Conservation (phyloP, 2,113 vertebrate genomes). For the Megaceryle torquata region DNA sequence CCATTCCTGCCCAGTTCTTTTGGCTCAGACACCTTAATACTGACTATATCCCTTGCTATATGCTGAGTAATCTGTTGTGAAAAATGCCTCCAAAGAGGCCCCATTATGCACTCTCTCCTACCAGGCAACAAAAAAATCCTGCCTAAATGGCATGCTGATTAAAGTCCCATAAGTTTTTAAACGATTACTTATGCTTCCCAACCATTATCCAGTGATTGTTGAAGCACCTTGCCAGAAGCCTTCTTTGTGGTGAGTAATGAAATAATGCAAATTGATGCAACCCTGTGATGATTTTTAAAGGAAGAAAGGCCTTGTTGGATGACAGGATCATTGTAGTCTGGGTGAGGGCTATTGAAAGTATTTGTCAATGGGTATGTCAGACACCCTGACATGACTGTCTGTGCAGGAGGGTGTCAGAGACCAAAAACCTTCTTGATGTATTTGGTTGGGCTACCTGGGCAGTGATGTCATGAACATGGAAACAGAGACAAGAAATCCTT, state of each 20-base stretch:
- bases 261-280: conserved; percentile 29
- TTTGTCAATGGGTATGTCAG: rapidly evolving
- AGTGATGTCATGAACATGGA: background rate
- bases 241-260: conserved; percentile 40
- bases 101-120: conserved; percentile 33
- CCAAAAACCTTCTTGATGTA: background rate
- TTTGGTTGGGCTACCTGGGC: background rate
- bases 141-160: conserved; percentile 13
- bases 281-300: conserved; percentile 16
- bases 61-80: conserved; percentile 60
- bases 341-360: background rate
- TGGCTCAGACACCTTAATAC: conserved; percentile 61
- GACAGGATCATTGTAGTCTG: background rate
- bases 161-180: conserved; percentile 46
- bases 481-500: background rate
- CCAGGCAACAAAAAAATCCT: conserved; percentile 43
- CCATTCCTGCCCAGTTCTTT: conserved; percentile 44
- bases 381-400: background rate
- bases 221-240: conserved; percentile 23
- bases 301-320: background rate
- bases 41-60: conserved; percentile 51
- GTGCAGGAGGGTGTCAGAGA: background rate
- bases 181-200: conserved; percentile 39
- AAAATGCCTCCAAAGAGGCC: conserved; percentile 39
- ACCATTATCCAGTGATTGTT: conserved; percentile 48